A percentile compares a stretch with the other conserved stretches of the same genome.
Conservation (phyloP, 2,113 vertebrate species). For the Atlantisia rogersi region DNA sequence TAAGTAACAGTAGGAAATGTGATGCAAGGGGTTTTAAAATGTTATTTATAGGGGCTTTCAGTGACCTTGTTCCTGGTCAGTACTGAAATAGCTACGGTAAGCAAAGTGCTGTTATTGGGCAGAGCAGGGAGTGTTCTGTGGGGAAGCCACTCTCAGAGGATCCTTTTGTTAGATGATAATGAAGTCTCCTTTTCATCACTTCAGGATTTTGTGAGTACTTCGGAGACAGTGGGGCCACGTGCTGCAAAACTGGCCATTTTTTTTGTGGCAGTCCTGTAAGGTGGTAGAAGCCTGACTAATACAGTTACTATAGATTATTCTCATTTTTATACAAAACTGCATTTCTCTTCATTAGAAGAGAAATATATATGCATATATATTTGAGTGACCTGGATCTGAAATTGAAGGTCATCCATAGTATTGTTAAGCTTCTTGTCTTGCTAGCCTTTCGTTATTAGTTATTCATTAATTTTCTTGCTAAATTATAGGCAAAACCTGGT, state of each 20-base stretch:
- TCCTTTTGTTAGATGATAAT: neutral
- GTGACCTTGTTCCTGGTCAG: neutral
- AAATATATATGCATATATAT: neutral
- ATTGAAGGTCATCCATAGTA: neutral
- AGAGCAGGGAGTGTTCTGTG: neutral
- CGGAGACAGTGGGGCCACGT: neutral
- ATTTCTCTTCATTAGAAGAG: neutral
- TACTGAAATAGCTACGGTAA: neutral
- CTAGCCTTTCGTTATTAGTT: neutral
- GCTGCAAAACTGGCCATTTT: neutral
- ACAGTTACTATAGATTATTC: neutral
- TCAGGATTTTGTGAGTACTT: neutral
- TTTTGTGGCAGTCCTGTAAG: neutral
- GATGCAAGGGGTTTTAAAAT: neutral
- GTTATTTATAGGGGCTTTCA: neutral
- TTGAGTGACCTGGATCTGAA: neutral
- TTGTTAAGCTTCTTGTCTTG: neutral
- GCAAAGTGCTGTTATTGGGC: neutral
- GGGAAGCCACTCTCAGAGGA: neutral
- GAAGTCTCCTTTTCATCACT: constrained; percentile 34
- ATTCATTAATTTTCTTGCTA: neutral
- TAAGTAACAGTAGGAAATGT: neutral
- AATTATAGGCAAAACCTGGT: neutral
- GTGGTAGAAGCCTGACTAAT: neutral
- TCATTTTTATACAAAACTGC: neutral